Percentiles rank a stretch among this genome's conserved stretches.
phyloP scores from a whole-genome alignment of 2,797 vertebrate genomes.

The Cyclura pinguis region DNA sequence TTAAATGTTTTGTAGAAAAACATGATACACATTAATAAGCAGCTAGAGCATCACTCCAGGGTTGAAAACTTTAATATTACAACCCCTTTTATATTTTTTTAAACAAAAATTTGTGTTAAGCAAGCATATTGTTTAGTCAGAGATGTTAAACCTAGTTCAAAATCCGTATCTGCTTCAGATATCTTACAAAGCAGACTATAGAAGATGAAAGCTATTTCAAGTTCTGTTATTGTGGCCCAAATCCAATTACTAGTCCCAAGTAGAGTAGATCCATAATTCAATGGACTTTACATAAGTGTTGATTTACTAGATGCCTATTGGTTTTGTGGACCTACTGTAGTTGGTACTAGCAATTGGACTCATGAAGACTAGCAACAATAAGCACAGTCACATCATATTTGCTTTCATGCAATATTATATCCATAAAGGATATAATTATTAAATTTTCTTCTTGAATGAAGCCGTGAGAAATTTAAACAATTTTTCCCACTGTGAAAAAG shows the following conservation, averaged over 20 bases:
- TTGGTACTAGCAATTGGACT: too few species aligned
- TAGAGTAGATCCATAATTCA: too few species aligned
- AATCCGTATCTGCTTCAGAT: too few species aligned
- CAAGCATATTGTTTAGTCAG: neutral
- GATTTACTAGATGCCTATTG: too few species aligned
- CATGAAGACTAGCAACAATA: neutral
- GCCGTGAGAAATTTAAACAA: too few species aligned
- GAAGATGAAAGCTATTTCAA: neutral
- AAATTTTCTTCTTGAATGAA: too few species aligned
- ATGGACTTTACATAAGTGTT: too few species aligned
- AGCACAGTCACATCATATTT: neutral
- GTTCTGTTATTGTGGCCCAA: too few species aligned
- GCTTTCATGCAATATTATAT: neutral
- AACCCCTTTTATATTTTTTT: neutral
- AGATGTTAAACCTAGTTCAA: neutral
- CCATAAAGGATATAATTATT: too few species aligned
- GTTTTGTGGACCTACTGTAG: too few species aligned
- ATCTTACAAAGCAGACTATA: neutral
- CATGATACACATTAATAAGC: neutral
- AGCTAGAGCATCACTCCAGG: neutral
- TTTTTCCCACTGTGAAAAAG: too few species aligned
- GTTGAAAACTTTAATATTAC: rapidly evolving
- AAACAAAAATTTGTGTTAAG: neutral
- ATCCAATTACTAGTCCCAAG: too few species aligned
- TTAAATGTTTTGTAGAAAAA: constrained; percentile 24